These are phyloP conservation scores for Tachina lurida DNA, from an alignment of 2,888 invertebrate species.

Conservation along the genomic window DNA sequence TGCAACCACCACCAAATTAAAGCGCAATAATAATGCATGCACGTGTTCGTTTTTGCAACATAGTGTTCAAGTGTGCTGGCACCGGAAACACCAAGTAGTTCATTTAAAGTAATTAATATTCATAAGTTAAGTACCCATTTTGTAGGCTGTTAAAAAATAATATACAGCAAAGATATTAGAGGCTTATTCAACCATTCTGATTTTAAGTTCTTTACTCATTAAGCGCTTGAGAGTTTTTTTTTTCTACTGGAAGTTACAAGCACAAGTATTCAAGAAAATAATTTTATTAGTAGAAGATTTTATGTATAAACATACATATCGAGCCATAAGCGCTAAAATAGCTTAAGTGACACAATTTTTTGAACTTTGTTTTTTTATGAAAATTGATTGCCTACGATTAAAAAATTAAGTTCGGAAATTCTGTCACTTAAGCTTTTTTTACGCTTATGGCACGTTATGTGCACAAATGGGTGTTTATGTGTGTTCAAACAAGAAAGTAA, in stretches of 20 bases:
- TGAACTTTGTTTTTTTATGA: too few species aligned
- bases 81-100: constrained; percentile 60
- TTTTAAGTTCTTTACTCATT: neutral
- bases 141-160: constrained; percentile 9
- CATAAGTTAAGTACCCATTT: constrained; percentile 59
- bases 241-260: neutral
- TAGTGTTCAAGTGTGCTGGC: constrained; percentile 41
- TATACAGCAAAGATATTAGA: neutral
- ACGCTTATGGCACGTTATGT: too few species aligned
- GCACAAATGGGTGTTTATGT: too few species aligned
- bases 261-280: neutral
- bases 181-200: neutral
- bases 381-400: too few species aligned
- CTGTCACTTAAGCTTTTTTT: too few species aligned
- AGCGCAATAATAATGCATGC: constrained; percentile 46
- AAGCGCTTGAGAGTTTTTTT: neutral
- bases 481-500: too few species aligned
- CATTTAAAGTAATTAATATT: constrained; percentile 58
- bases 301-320: too few species aligned
- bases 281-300: neutral
- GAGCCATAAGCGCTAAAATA: too few species aligned
- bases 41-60: constrained; percentile 61
- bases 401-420: too few species aligned
- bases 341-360: too few species aligned
- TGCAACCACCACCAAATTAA: constrained; percentile 3